Evolutionary conservation across 2,113 vertebrate genomes (phyloP).

Genomic region (Eurystomus gularis): DNA sequence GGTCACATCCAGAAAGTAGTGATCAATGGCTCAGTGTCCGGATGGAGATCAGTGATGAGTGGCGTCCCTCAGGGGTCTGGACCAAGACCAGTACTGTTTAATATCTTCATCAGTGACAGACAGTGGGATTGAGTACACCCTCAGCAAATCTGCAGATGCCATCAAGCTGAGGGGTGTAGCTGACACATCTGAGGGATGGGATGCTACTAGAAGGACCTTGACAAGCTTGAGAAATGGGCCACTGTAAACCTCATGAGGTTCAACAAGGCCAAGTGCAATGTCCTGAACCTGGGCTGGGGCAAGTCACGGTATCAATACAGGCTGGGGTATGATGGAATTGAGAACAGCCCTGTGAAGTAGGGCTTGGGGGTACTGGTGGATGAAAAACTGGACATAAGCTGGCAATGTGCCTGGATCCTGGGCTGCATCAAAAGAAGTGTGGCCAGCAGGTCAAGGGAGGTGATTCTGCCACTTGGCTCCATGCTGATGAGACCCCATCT

Average conservation of each 20-base stretch:
- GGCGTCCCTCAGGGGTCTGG: too few relatives aligned
- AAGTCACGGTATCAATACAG: not conserved
- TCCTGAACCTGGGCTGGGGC: not conserved
- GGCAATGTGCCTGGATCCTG: not conserved
- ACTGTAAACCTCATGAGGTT: not conserved
- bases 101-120: too few relatives aligned
- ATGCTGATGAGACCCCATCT: not conserved
- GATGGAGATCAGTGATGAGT: too few relatives aligned
- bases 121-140: too few relatives aligned
- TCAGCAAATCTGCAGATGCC: too few relatives aligned
- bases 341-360: not conserved
- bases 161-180: too few relatives aligned
- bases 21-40: too few relatives aligned
- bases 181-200: too few relatives aligned
- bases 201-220: too few relatives aligned
- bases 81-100: too few relatives aligned
- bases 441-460: not conserved
- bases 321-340: not conserved
- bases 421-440: not conserved
- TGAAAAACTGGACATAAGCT: not conserved
- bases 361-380: not conserved
- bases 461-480: not conserved
- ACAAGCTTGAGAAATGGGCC: too few relatives aligned
- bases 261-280: not conserved
- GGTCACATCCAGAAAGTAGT: too few relatives aligned